phyloP scores from a whole-genome alignment of 1,140 invertebrate genomes.

The Zaprionus nigranus region DNA sequence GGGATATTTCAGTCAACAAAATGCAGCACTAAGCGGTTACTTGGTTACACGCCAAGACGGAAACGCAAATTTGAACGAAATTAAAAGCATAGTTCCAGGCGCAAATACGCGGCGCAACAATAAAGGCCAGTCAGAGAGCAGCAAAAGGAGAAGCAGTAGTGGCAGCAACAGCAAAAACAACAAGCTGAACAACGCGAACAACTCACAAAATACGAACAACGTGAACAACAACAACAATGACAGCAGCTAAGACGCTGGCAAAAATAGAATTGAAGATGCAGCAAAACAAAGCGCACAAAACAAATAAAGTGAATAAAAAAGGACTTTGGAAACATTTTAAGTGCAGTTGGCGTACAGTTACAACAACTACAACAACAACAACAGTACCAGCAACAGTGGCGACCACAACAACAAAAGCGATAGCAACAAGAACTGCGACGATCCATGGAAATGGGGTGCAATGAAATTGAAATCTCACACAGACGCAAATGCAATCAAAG shows the following conservation, averaged over 20 bases:
- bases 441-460: conserved; percentile 62
- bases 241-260: conserved; percentile 34
- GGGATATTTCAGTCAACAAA: conserved; percentile 17
- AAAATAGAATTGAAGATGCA: conserved; percentile 62
- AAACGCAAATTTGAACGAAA: conserved; percentile 51
- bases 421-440: background rate
- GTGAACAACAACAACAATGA: conserved; percentile 27
- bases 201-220: background rate
- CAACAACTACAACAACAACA: conserved; percentile 22
- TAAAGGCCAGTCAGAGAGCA: conserved; percentile 8
- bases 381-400: conserved; percentile 14
- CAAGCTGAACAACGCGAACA: background rate
- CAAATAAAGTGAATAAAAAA: conserved; percentile 62
- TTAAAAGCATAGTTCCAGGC: conserved; percentile 34
- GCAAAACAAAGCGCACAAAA: conserved; percentile 38
- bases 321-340: conserved; percentile 77
- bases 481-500: conserved; percentile 53
- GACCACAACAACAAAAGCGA: conserved; percentile 27
- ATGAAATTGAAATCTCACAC: conserved; percentile 72
- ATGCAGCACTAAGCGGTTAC: conserved; percentile 32
- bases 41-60: conserved; percentile 41
- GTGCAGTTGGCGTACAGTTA: conserved; percentile 56
- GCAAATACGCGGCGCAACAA: conserved; percentile 31
- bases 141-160: conserved; percentile 5
- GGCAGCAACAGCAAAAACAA: background rate